phyloP scores from a whole-genome alignment of 1,140 invertebrate species.

The Paralvinella palmiformis region DNA sequence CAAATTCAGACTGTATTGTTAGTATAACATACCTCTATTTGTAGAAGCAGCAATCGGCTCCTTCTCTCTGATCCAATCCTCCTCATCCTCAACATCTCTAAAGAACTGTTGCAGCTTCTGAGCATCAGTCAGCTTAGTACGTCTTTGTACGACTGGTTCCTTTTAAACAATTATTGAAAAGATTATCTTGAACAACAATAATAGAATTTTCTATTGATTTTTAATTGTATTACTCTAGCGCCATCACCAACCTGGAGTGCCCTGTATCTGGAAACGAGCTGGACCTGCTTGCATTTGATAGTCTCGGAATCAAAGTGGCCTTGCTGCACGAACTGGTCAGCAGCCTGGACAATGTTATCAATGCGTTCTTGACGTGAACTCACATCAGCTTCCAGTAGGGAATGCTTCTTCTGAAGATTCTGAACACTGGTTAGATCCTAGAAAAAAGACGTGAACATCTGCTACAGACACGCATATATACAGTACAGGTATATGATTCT shows the following conservation, averaged over 20 bases:
- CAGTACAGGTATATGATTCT: too few species aligned
- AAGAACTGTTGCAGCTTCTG: slow-evolving; percentile 93
- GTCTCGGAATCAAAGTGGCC: slow-evolving; percentile 97
- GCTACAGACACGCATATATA: too few species aligned
- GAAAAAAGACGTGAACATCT: too few species aligned
- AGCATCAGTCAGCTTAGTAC: slow-evolving; percentile 76
- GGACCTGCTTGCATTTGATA: slow-evolving; percentile 74
- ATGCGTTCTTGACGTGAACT: slow-evolving; percentile 86
- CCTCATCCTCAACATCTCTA: slow-evolving; percentile 95
- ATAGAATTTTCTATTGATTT: not conserved
- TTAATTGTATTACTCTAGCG: not conserved
- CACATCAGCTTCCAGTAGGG: slow-evolving; percentile 94
- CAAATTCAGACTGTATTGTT: too few species aligned
- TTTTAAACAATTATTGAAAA: slow-evolving; percentile 18
- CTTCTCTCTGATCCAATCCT: slow-evolving; percentile 98
- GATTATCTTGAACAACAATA: not conserved
- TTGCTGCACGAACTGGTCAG: slow-evolving; percentile 79
- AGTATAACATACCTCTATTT: slow-evolving; percentile 66
- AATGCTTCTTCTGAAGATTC: slow-evolving; percentile 96
- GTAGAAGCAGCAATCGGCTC: slow-evolving; percentile 96
- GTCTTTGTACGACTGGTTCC: slow-evolving; percentile 41
- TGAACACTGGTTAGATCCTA: slow-evolving; percentile 87
- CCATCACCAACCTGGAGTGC: slow-evolving; percentile 64
- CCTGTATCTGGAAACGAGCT: slow-evolving; percentile 69
- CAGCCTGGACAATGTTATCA: slow-evolving; percentile 78